Conservation (phyloP, 1,140 invertebrate species). For the Eumaeus atala region DNA sequence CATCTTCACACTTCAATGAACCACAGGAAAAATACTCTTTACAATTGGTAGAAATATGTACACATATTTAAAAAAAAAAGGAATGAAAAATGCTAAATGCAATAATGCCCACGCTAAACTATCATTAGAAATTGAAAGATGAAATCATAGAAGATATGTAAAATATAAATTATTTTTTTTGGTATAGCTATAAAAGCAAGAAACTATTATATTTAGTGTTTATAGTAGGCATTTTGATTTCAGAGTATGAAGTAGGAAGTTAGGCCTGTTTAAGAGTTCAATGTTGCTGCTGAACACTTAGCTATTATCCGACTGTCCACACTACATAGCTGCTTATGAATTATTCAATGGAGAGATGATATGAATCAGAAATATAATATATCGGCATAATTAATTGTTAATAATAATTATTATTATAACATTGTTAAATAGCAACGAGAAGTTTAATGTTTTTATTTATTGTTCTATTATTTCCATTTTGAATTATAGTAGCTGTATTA, state of each 20-base stretch:
- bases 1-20: background rate
- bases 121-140: too few species aligned
- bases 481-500: conserved; percentile 63
- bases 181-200: background rate
- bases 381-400: conserved; percentile 70
- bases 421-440: conserved; percentile 69
- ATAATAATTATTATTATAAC: conserved; percentile 61
- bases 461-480: conserved; percentile 53
- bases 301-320: conserved; percentile 24
- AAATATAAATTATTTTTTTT: conserved; percentile 10
- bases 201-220: conserved; percentile 7
- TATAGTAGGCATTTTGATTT: conserved; percentile 6
- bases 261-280: conserved; percentile 4
- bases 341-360: conserved; percentile 24
- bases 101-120: too few species aligned
- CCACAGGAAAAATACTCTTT: background rate
- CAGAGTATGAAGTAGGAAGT: background rate
- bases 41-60: background rate
- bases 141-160: too few species aligned
- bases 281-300: background rate
- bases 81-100: too few species aligned
- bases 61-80: too few species aligned
- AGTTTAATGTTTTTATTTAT: conserved; percentile 65
- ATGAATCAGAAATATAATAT: conserved; percentile 45
- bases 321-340: conserved; percentile 35